Conservation (phyloP, 1,140 invertebrate species). For the Zaprionus inermis region DNA sequence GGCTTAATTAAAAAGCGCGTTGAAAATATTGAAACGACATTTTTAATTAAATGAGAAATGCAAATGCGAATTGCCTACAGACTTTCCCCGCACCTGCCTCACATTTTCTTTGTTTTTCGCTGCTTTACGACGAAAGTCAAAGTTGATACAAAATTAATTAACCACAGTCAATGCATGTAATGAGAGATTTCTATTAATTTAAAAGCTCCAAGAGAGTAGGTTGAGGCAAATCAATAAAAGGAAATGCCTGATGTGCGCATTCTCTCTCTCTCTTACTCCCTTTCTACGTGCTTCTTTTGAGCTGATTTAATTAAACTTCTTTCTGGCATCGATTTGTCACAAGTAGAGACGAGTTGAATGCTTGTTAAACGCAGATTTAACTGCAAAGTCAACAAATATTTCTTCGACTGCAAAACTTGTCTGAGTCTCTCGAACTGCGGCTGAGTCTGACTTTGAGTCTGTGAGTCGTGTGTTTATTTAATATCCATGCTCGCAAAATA, state of each 20-base stretch:
- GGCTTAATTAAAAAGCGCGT: conserved; percentile 70
- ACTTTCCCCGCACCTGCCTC: conserved; percentile 5
- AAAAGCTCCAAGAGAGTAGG: background rate
- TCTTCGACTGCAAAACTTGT: conserved; percentile 52
- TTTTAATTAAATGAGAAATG: conserved; percentile 65
- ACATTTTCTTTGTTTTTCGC: conserved; percentile 43
- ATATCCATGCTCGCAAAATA: conserved; percentile 76
- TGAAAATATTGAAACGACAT: conserved; percentile 42
- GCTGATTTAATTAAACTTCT: conserved; percentile 48
- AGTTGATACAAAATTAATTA: conserved; percentile 52
- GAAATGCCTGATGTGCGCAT: conserved; percentile 7
- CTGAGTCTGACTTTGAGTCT: conserved; percentile 5
- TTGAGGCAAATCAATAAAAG: conserved; percentile 8
- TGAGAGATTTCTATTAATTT: conserved; percentile 43
- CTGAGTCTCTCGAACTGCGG: too few species aligned
- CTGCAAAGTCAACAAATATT: conserved; percentile 52
- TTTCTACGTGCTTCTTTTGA: background rate
- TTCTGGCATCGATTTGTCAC: conserved; percentile 3
- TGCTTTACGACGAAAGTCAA: conserved; percentile 4
- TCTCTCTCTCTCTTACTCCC: background rate
- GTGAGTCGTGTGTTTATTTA: conserved; percentile 74
- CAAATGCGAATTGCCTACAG: conserved; percentile 41
- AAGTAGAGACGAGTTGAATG: background rate
- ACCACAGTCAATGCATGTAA: conserved; percentile 38
- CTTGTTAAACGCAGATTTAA: conserved; percentile 15